A percentile compares a stretch with the other conserved stretches of the same genome.
These are phyloP conservation scores for Brachionus angularis DNA, from an alignment of 1,140 invertebrate species.

Conservation along the genomic window DNA sequence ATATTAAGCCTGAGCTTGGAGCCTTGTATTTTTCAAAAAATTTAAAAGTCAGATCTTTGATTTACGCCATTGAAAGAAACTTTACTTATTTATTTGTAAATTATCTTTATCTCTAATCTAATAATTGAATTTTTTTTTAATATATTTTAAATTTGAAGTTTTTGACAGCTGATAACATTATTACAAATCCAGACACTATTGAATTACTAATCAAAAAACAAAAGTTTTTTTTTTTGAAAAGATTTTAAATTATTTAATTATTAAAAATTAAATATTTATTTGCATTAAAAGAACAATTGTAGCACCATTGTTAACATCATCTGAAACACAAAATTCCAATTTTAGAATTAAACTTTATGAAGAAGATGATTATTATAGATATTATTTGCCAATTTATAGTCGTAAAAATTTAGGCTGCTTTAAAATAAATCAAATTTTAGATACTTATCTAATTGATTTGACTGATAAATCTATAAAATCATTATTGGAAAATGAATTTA, in stretches of 20 bases:
- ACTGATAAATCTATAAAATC: background rate
- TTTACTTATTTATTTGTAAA: conserved; percentile 12
- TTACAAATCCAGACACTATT: background rate
- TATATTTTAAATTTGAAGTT: no score
- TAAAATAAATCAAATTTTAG: background rate
- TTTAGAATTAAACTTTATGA: background rate
- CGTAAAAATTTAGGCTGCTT: conserved; percentile 22
- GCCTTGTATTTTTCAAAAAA: background rate
- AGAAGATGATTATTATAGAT: background rate
- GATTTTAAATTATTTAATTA: background rate
- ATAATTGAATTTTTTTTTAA: no score
- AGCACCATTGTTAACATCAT: background rate
- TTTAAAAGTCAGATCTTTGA: background rate
- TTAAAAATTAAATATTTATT: no score
- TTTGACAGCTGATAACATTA: conserved; percentile 1
- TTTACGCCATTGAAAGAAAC: background rate
- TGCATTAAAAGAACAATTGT: background rate
- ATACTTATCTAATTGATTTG: background rate
- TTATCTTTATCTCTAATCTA: no score
- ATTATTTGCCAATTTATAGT: conserved; percentile 9
- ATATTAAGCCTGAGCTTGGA: conserved; percentile 2
- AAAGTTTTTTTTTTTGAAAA: conserved; percentile 7
- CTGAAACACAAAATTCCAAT: background rate
- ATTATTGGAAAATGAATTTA: background rate
- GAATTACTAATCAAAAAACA: conserved; percentile 7